Evolutionary conservation across 2,888 invertebrate species (phyloP).

Genomic region (Sinopyrophorus schimmeli): DNA sequence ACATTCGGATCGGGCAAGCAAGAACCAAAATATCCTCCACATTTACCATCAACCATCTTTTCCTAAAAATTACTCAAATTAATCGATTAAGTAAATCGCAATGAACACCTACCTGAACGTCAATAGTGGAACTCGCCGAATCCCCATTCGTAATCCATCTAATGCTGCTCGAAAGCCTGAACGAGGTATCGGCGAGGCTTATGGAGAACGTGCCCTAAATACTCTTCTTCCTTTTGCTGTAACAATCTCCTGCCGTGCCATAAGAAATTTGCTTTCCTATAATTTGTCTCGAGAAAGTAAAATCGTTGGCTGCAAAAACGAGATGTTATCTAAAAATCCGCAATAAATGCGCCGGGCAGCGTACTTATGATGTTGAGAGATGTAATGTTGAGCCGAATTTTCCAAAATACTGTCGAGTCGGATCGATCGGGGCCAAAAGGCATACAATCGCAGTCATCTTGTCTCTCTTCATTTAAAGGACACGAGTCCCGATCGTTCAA

Average conservation of each 20-base stretch:
- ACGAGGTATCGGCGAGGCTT: constrained; percentile 67
- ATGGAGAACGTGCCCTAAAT: constrained; percentile 76
- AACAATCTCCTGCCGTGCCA: constrained; percentile 85
- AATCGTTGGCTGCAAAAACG: constrained; percentile 74
- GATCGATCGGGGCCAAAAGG: constrained; percentile 60
- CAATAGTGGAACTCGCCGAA: constrained; percentile 54
- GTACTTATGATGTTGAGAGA: constrained; percentile 70
- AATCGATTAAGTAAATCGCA: no score
- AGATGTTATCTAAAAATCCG: no score
- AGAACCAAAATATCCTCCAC: constrained; percentile 75
- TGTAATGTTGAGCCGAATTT: constrained; percentile 74
- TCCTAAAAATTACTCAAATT: no score
- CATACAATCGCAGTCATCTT: constrained; percentile 62
- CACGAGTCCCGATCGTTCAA: constrained; percentile 61
- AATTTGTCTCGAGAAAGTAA: constrained; percentile 66
- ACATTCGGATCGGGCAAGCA: constrained; percentile 56
- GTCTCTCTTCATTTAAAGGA: constrained; percentile 64
- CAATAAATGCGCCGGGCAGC: no score
- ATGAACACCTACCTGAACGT: constrained; percentile 58
- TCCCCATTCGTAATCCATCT: constrained; percentile 60
- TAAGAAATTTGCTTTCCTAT: constrained; percentile 65
- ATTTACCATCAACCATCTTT: constrained; percentile 63
- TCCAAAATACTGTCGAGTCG: constrained; percentile 73
- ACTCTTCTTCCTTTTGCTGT: constrained; percentile 68
- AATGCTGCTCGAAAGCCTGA: constrained; percentile 62